A percentile compares a stretch with the other conserved stretches of the same genome.
Evolutionary conservation across 2,797 vertebrate species (phyloP).

Genomic region (Emydoidea blandingii): DNA sequence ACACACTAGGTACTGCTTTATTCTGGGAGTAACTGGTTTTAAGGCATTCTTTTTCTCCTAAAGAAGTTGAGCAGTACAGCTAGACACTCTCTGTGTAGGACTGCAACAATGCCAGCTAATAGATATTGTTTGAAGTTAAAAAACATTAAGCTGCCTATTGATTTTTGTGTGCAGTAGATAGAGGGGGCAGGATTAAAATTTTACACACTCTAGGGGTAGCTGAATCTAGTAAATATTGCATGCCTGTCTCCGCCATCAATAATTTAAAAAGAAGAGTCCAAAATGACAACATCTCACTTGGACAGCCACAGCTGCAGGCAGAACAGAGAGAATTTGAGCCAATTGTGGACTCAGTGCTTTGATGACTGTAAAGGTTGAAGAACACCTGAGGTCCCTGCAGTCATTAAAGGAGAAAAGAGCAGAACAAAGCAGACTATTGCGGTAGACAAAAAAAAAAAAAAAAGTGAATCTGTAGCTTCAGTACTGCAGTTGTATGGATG

Average conservation of each 20-base stretch:
- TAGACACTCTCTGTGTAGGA: neutral
- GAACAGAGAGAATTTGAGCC: conserved; percentile 32
- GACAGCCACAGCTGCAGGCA: conserved; percentile 48
- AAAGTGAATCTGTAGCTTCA: neutral
- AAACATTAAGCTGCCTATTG: conserved; percentile 35
- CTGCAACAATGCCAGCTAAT: neutral
- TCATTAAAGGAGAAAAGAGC: conserved; percentile 40
- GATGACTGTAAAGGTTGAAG: conserved; percentile 62
- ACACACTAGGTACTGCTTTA: rapidly evolving
- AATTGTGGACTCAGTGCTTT: conserved; percentile 37
- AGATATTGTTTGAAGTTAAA: conserved; percentile 22
- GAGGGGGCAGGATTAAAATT: conserved; percentile 63
- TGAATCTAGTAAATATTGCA: conserved; percentile 64
- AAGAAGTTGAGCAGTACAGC: neutral
- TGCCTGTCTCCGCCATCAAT: conserved; percentile 61
- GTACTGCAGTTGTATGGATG: neutral
- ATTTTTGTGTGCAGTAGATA: conserved; percentile 18
- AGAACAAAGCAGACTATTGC: conserved; percentile 32
- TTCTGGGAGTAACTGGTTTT: neutral
- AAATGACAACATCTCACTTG: conserved; percentile 51
- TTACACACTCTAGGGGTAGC: conserved; percentile 34
- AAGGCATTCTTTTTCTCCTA: neutral
- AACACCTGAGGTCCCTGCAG: conserved; percentile 57
- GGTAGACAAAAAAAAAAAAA: neutral
- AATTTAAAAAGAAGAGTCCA: conserved; percentile 50